Evolutionary conservation across 2,797 vertebrate genomes (phyloP), one percentile per base, ranked within the genome.

Genomic region (Halcyon smyrnensis): DNA sequence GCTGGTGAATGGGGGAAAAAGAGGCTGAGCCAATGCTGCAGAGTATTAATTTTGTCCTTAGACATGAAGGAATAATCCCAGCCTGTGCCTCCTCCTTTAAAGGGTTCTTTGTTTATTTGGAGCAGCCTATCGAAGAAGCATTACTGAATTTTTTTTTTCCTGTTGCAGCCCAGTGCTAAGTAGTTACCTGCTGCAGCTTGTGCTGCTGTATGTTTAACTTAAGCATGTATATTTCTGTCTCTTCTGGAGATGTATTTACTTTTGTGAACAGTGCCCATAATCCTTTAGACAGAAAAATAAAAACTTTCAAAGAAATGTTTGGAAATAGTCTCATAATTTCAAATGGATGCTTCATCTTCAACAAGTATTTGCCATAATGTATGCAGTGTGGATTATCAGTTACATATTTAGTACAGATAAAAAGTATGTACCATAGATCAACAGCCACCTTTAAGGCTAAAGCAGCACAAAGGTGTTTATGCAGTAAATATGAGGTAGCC

Each of bases 401-500:
- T 93, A 95, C 81, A 87, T 63, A 88, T 92, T 88, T 32, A 96
- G 91, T 89, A 97, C 71, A 97, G 95, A 90, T 94, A 95, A 96
- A 96, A 96, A 92, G 93, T 95, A 96, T 97, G 98, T 98, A 98
- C 98, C 98, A 98, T 97, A 97, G 96, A 94, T 94, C 97, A 95
- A 97, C 96, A 98, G 95, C 97, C 97, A 97, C 96, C 96, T 96
- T 97, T 95, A 96, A 97, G 97, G 97, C 97, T 96, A 96, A 94
- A 98, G 98, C 98, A 98, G 98, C 98, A 98, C 95, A 95, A 95
- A 97, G 96, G 95, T 98, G 97, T 96, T 95, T 97, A 96, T 96
- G 97, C 97, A 98, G 98, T 97, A 96, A 96, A 96, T 97, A 99
- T 99, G 99, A 99, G 99, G 99, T 99, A 99, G 99, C 98, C 97